Base-by-base conservation (phyloP, 2,797 vertebrate genomes). In the Staurois parvus region DNA sequence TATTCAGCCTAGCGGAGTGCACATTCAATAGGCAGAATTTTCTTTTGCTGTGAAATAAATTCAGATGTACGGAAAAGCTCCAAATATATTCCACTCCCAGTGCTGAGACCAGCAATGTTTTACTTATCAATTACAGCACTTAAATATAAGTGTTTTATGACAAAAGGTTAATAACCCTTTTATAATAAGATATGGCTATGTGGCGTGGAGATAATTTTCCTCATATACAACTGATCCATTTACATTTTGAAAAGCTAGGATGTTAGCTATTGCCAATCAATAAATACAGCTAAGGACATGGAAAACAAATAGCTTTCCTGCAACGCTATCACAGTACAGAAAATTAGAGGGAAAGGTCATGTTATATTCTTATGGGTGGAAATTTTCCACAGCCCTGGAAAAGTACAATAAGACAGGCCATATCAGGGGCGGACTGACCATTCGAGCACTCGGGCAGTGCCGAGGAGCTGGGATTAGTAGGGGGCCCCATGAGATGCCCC, bases 121-220 rank as follows among this genome's bases (percentile, higher is more conserved):
- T 70, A 56, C 78, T 70, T 67, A 80, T 80, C 78, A 80, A 70
- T 80, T 80, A 80, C 78, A 56, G 66, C 78, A 80, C 78, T 80
- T 80, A 80, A 52, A 80, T 80, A 70, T 56, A 80, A 80, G 78
- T 70, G 78, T 80, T 52, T 80, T 40, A 21, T 80, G 78, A 80
- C 67, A 70, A 48, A 79, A 80, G 78, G 78, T 80, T 80, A 80
- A 80, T 80, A 80, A 80, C 78, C 78, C 78, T 80, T 80, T 80
- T 80, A 80, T 80, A 80, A 80, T 80, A 80, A 80, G 78, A 80
- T 80, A 80, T 80, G 28, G 78, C 78, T 56, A 15, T 52, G 78
- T 70, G 67, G 78, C 78, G 34, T 69, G 3, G 78, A 30, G 78
- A 80, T 56, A 17, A 70, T 80, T 70, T 29, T 52, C 32, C 78